Evolutionary conservation across 2,888 invertebrate species (phyloP).

Genomic region (Orthosia cruda): DNA sequence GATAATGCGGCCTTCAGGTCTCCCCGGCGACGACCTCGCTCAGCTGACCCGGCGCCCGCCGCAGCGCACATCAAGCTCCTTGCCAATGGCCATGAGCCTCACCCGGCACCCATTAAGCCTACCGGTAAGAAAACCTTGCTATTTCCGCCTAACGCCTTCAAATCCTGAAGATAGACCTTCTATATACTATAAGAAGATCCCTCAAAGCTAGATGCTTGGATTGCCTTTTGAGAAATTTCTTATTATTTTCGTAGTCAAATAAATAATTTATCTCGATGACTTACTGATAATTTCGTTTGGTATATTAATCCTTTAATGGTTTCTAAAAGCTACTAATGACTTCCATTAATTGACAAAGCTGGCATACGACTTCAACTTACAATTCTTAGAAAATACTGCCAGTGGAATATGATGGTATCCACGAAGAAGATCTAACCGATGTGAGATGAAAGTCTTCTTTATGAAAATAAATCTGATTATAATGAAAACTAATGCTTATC

Average conservation of each 20-base stretch:
- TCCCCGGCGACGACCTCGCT: constrained; percentile 95
- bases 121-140: constrained; percentile 79
- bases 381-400: background rate
- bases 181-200: background rate
- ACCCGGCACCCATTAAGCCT: constrained; percentile 95
- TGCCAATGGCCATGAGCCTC: constrained; percentile 91
- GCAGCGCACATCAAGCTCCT: constrained; percentile 78
- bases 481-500: background rate
- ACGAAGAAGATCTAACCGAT: background rate
- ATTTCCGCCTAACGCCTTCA: background rate
- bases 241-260: background rate
- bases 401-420: constrained; percentile 5
- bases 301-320: background rate
- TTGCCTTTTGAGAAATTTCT: background rate
- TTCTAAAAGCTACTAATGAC: background rate
- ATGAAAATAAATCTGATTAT: background rate
- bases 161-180: background rate
- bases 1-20: constrained; percentile 93
- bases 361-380: background rate
- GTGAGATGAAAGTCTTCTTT: background rate
- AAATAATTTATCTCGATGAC: background rate
- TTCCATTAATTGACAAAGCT: background rate
- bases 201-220: background rate
- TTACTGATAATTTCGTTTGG: background rate
- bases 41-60: constrained; percentile 90